These are phyloP conservation scores for Scomber scombrus DNA, from an alignment of 2,113 vertebrate genomes.

Conservation along the genomic window DNA sequence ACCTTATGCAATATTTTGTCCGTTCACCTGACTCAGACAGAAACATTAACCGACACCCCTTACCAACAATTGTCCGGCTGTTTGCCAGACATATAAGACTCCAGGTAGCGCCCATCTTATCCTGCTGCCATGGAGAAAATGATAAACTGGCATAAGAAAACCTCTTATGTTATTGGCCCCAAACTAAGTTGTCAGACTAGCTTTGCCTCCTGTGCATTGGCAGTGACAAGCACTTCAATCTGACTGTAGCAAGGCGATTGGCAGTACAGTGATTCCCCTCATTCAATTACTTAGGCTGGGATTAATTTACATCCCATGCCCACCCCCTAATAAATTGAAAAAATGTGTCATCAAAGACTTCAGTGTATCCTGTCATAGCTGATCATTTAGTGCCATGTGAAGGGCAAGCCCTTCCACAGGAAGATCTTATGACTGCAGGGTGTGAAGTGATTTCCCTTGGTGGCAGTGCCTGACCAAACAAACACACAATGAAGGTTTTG, in stretches of 20 bases:
- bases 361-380: constrained; percentile 16
- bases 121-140: constrained; percentile 40
- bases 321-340: constrained; percentile 59
- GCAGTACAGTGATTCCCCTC: constrained; percentile 37
- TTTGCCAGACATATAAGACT: neutral
- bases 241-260: constrained; percentile 32
- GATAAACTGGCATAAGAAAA: constrained; percentile 56
- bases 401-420: constrained; percentile 31
- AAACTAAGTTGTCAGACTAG: constrained; percentile 46
- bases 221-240: constrained; percentile 60
- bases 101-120: neutral
- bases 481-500: constrained; percentile 5
- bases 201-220: constrained; percentile 33
- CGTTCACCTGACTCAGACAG: constrained; percentile 11
- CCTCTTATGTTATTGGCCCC: constrained; percentile 53
- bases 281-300: constrained; percentile 74
- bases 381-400: constrained; percentile 50
- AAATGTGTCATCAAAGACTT: constrained; percentile 37
- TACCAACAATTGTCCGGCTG: constrained; percentile 4
- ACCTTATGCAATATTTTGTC: constrained; percentile 18
- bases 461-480: constrained; percentile 25
- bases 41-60: neutral
- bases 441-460: constrained; percentile 64
- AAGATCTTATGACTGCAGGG: constrained; percentile 25
- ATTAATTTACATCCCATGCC: constrained; percentile 62